Evolutionary conservation across 92 coral and sea anemone species (phyloP).

Genomic region (Zoanthus gigantus): DNA sequence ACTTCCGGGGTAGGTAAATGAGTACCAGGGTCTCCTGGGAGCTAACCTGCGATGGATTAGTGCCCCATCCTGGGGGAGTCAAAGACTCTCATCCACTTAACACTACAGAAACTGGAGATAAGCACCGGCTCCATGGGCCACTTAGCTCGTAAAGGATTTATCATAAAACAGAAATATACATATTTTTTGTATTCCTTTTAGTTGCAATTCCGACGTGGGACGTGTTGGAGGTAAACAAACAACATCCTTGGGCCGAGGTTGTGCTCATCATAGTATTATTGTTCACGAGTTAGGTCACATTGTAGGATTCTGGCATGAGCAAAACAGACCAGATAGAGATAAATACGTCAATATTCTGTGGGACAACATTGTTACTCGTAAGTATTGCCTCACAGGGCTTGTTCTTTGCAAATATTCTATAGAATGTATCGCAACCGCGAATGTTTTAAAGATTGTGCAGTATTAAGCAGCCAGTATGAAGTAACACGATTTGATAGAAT

Average conservation of each 20-base stretch:
- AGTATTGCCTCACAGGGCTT: background rate
- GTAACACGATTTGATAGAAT: too few species aligned
- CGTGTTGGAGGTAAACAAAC: constrained; percentile 92
- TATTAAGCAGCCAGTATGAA: too few species aligned
- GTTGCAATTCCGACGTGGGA: constrained; percentile 94
- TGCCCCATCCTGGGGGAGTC: too few species aligned
- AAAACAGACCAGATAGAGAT: constrained; percentile 16
- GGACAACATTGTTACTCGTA: constrained; percentile 13
- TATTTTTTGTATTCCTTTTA: background rate
- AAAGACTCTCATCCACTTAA: too few species aligned
- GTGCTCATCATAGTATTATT: constrained; percentile 92
- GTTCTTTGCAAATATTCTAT: background rate
- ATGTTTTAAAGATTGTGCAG: background rate
- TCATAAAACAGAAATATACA: background rate
- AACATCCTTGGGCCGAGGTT: constrained; percentile 92
- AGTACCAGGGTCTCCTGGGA: too few species aligned
- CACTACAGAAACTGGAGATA: too few species aligned
- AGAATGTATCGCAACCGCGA: background rate
- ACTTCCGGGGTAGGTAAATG: too few species aligned
- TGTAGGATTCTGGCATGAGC: constrained; percentile 94
- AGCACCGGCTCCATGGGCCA: too few species aligned
- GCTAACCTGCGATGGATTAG: too few species aligned
- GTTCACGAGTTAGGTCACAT: constrained; percentile 95
- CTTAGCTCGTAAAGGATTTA: too few species aligned
- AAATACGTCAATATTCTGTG: background rate